These are phyloP conservation scores for Oxyura jamaicensis DNA, from an alignment of 2,113 vertebrate species.

Conservation along the genomic window DNA sequence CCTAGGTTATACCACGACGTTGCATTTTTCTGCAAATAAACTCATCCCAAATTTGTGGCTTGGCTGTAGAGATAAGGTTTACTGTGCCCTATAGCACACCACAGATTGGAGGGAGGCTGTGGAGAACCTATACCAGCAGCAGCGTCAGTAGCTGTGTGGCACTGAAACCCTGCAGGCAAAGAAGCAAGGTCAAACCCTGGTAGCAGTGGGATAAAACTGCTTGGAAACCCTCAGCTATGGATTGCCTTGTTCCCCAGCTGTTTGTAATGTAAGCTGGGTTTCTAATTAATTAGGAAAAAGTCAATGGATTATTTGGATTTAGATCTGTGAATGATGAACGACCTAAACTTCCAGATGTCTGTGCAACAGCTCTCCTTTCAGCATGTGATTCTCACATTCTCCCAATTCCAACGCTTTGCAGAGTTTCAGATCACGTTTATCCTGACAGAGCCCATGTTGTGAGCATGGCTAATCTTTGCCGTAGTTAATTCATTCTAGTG, in stretches of 20 bases:
- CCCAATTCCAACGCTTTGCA: neutral
- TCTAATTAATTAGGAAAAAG: neutral
- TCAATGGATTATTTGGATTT: neutral
- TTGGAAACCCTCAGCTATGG: neutral
- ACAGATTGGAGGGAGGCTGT: neutral
- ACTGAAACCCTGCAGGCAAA: neutral
- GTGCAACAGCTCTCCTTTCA: neutral
- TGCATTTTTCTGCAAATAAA: neutral
- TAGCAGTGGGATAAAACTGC: neutral
- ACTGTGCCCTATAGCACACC: neutral
- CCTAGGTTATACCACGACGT: neutral
- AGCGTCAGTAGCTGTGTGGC: neutral
- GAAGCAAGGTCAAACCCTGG: neutral
- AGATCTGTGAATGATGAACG: neutral
- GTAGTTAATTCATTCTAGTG: neutral
- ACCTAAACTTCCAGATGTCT: neutral
- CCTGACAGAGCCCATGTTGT: neutral
- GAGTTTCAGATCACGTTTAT: neutral
- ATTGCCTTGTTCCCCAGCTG: neutral
- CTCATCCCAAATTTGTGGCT: neutral
- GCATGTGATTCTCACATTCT: neutral
- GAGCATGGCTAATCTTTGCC: neutral
- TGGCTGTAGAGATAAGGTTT: neutral
- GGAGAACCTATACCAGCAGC: neutral
- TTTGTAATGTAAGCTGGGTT: neutral